phyloP scores from a whole-genome alignment of 2,888 invertebrate genomes.

The Pseudococcus longispinus region DNA sequence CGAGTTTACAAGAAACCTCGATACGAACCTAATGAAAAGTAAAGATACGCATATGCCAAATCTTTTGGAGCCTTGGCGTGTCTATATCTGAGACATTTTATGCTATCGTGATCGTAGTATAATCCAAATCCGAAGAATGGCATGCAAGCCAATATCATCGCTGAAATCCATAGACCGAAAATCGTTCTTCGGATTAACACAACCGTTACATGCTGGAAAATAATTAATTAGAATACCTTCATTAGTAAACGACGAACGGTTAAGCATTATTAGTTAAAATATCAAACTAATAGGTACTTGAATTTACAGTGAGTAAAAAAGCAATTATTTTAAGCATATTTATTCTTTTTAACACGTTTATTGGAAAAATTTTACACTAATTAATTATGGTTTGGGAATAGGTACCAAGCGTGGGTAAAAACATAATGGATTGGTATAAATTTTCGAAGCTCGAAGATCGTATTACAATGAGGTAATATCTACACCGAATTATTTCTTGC shows the following conservation, averaged over 20 bases:
- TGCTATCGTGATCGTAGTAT: conserved; percentile 69
- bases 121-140: conserved; percentile 78
- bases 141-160: conserved; percentile 75
- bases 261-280: not conserved
- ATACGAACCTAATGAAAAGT: conserved; percentile 76
- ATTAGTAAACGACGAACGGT: not conserved
- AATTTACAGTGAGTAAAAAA: not conserved
- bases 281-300: not conserved
- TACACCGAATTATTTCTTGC: not conserved
- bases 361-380: not conserved
- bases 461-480: not conserved
- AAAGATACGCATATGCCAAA: conserved; percentile 77
- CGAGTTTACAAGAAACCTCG: not conserved
- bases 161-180: conserved; percentile 73
- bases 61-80: conserved; percentile 72
- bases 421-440: conserved; percentile 6
- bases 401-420: conserved; percentile 20
- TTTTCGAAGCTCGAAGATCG: not conserved
- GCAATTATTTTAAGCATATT: conserved; percentile 29
- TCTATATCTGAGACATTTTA: conserved; percentile 74
- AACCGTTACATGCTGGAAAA: conserved; percentile 79
- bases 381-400: not conserved
- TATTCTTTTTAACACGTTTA: not conserved
- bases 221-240: not conserved
- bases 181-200: conserved; percentile 76